A percentile compares a stretch with the other conserved stretches of the same genome.
These are phyloP conservation scores for Agriopis aurantiaria DNA, from an alignment of 2,888 invertebrate species.

Conservation along the genomic window DNA sequence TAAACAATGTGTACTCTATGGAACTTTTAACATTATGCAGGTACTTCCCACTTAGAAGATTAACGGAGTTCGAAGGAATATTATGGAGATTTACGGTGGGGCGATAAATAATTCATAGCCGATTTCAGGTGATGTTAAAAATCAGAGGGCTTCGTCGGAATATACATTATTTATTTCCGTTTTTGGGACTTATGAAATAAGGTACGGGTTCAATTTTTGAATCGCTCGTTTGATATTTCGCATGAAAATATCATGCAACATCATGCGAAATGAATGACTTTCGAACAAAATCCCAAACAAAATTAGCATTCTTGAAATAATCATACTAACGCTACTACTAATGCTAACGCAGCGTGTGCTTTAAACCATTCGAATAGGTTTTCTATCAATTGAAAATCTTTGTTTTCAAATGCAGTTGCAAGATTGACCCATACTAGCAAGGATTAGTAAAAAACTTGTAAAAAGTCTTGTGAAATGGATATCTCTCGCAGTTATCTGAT, in stretches of 20 bases:
- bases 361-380: no score
- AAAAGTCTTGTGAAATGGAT: not conserved
- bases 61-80: constrained; percentile 31
- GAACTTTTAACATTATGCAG: constrained; percentile 29
- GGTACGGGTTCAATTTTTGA: no score
- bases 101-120: constrained; percentile 33
- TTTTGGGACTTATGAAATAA: not conserved
- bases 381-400: no score
- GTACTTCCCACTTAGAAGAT: constrained; percentile 28
- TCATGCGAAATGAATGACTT: no score
- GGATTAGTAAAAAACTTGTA: not conserved
- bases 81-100: constrained; percentile 26
- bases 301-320: no score
- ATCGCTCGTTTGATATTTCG: no score
- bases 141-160: constrained; percentile 17
- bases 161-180: constrained; percentile 17
- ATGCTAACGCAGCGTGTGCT: no score
- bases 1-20: constrained; percentile 13
- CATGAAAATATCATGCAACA: no score
- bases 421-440: no score
- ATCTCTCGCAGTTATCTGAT: constrained; percentile 4
- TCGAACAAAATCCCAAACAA: no score
- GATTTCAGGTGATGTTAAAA: constrained; percentile 31
- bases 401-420: no score
- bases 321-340: no score